These are phyloP conservation scores for Sebastes nivosus DNA, from an alignment of 2,797 vertebrate genomes.

Conservation along the genomic window DNA sequence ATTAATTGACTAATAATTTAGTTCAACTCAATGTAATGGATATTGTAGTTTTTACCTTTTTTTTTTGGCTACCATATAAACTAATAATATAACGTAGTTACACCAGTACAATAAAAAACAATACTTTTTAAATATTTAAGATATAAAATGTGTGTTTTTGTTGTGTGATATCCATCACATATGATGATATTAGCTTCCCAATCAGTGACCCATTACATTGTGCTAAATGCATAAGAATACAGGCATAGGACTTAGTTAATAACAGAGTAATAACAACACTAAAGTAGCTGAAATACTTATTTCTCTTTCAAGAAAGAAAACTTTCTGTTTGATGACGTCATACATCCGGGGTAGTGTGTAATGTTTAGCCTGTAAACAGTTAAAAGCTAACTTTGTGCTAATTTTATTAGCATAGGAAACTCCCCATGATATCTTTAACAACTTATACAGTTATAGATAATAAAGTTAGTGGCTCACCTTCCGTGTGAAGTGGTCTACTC, in stretches of 20 bases:
- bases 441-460: neutral
- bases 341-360: neutral
- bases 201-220: neutral
- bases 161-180: neutral
- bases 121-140: neutral
- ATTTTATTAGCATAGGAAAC: constrained; percentile 13
- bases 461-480: constrained; percentile 50
- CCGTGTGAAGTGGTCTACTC: constrained; percentile 19
- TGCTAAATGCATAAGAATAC: neutral
- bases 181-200: neutral
- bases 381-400: constrained; percentile 45
- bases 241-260: neutral
- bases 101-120: neutral
- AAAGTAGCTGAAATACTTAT: no score
- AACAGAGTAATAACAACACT: neutral
- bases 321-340: constrained; percentile 21
- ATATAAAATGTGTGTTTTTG: neutral
- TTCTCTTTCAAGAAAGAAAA: no score
- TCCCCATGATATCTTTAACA: neutral
- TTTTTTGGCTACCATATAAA: neutral
- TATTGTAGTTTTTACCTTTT: neutral
- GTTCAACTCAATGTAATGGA: neutral
- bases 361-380: constrained; percentile 10
- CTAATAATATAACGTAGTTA: neutral
- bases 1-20: neutral